These are phyloP conservation scores for Scaptomyza flava DNA, from an alignment of 2,888 invertebrate genomes.

Conservation along the genomic window DNA sequence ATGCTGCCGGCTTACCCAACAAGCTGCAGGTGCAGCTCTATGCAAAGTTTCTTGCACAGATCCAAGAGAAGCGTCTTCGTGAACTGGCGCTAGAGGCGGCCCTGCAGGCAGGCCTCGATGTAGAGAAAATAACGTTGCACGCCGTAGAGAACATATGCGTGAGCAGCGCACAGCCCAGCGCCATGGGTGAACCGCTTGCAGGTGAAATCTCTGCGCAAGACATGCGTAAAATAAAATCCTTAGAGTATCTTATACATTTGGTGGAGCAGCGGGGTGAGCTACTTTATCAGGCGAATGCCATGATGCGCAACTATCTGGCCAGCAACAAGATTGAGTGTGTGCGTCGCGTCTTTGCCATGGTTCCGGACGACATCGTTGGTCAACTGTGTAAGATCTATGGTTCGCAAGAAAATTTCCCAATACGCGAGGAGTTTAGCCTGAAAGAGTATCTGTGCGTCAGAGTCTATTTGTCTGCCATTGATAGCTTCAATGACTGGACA, in stretches of 20 bases:
- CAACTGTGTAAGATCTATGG: constrained; percentile 85
- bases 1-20: constrained; percentile 91
- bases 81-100: constrained; percentile 89
- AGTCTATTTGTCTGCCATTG: constrained; percentile 93
- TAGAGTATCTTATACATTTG: constrained; percentile 95
- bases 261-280: constrained; percentile 92
- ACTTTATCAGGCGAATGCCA: constrained; percentile 93
- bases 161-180: constrained; percentile 55
- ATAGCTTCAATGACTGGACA: constrained; percentile 96
- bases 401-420: constrained; percentile 84
- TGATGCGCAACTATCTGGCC: constrained; percentile 93
- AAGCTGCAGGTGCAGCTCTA: constrained; percentile 87
- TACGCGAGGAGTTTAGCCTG: constrained; percentile 85
- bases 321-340: constrained; percentile 93
- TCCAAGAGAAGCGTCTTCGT: constrained; percentile 87
- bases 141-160: constrained; percentile 91
- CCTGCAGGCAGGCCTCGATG: constrained; percentile 90
- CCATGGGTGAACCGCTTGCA: constrained; percentile 73
- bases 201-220: constrained; percentile 89
- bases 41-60: constrained; percentile 88
- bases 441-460: constrained; percentile 95
- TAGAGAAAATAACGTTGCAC: constrained; percentile 92
- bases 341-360: constrained; percentile 89
- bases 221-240: constrained; percentile 89
- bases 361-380: constrained; percentile 88